Base-by-base conservation (phyloP, 2,113 vertebrate species). In the Pollimyrus isidori region DNA sequence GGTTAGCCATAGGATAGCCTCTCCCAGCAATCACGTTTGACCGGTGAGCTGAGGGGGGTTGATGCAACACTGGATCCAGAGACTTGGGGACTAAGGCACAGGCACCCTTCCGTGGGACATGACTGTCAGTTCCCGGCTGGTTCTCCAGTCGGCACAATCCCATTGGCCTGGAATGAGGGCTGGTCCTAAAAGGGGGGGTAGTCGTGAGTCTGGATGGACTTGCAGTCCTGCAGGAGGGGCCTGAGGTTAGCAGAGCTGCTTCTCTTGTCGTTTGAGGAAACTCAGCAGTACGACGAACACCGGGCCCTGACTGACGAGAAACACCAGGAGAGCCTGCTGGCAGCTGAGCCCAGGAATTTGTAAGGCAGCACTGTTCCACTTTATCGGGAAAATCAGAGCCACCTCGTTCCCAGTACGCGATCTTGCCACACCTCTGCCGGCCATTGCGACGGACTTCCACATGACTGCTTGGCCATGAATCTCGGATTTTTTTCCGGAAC, bases 381-480 rank as follows among this genome's bases (percentile, higher is more conserved):
- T n/a, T 88, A 45, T 88, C 87, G 39, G 23, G 52, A 21, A 56
- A 45, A 87, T 56, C 39, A 56, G 86, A 87, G 52, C 13, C 26
- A 35, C 87, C 21, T 42, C 65, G 56, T 62, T 62, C 87, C 58
- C 87, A 26, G 56, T n/a, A 53, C 1, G 42, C 39, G 3, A 46
- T 45, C 42, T 42, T 42, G 73, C 35, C 30, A 80, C 73, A 80
- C 73, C 73, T 80, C 73, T 17, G 45, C 46, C 87, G 49, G 23
- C 15, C 69, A 23, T 46, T 30, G 15, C 30, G 30, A 1, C 46
- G 69, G 69, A 48, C 86, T 69, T 86, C 48, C 7, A 87, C n/a
- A 21, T 21, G 90, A 52, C 91, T 91, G 3, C 88, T 53, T 11
- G 92, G 93, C 93, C 93, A 92, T 1, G 92, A 92, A 46, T 92